Evolutionary conservation across 2,113 vertebrate species (phyloP).

Genomic region (Propithecus coquereli): DNA sequence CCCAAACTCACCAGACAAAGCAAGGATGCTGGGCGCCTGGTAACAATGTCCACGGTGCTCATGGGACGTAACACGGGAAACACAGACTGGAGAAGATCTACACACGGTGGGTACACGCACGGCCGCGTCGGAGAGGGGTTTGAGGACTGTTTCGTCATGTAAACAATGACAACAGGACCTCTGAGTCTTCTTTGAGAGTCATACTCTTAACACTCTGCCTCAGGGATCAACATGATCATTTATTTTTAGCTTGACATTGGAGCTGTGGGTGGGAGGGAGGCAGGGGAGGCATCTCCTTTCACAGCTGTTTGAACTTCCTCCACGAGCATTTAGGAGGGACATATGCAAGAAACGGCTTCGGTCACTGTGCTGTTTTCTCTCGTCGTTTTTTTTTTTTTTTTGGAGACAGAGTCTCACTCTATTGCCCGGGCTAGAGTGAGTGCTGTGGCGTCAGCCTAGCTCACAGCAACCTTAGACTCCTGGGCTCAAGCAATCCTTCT

Average conservation of each 20-base stretch:
- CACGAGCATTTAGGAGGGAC: constrained; percentile 21
- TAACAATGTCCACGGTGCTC: constrained; percentile 72
- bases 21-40: constrained; percentile 63
- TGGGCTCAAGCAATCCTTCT: no score
- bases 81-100: constrained; percentile 75
- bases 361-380: constrained; percentile 34
- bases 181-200: constrained; percentile 67
- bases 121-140: constrained; percentile 68
- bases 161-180: background rate
- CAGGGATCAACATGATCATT: background rate
- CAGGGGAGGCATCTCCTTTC: constrained; percentile 53
- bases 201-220: constrained; percentile 61
- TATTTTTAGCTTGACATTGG: constrained; percentile 50
- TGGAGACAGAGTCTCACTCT: no score
- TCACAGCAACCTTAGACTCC: no score
- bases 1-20: constrained; percentile 52
- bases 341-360: background rate
- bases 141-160: constrained; percentile 75
- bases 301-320: constrained; percentile 39
- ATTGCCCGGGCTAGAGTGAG: no score
- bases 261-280: background rate
- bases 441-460: no score
- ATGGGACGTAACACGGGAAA: constrained; percentile 76
- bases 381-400: no score
- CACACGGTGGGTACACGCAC: constrained; percentile 69